A percentile compares a stretch with the other conserved stretches of the same genome.
Conservation (phyloP, 2,113 vertebrate genomes). For the Aptenodytes patagonicus region DNA sequence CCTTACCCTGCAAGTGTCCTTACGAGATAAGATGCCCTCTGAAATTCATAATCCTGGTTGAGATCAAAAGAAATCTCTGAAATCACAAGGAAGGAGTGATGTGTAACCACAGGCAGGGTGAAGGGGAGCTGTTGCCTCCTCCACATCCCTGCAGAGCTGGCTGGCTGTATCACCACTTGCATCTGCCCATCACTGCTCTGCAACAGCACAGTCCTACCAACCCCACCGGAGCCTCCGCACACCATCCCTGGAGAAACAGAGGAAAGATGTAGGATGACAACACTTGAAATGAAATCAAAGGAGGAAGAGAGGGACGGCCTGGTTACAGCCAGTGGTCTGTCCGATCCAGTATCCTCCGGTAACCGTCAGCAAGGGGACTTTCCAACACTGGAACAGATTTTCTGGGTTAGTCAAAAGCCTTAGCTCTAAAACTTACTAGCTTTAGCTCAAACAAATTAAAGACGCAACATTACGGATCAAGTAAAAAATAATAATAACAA, state of each 20-base stretch:
- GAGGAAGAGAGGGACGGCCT: neutral
- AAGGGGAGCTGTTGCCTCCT: neutral
- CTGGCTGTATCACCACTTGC: neutral
- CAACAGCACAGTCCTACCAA: neutral
- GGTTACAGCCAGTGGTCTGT: neutral
- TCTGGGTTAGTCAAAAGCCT: neutral
- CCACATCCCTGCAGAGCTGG: neutral
- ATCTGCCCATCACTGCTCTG: too few relatives aligned
- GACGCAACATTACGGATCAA: too few relatives aligned
- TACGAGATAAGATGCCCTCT: neutral
- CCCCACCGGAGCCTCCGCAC: accelerated
- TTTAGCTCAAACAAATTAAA: neutral
- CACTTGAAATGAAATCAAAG: neutral
- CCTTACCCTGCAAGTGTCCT: neutral
- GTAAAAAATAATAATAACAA: neutral
- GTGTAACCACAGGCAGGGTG: too few relatives aligned
- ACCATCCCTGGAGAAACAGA: neutral
- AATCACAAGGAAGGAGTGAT: neutral
- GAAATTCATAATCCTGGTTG: neutral
- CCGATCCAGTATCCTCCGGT: accelerated
- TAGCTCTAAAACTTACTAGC: neutral
- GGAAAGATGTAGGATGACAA: neutral
- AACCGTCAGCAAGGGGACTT: accelerated
- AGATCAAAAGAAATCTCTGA: neutral
- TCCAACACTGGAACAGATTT: neutral